Evolutionary conservation across 1,140 invertebrate genomes (phyloP).

Genomic region (Zaprionus africanus): DNA sequence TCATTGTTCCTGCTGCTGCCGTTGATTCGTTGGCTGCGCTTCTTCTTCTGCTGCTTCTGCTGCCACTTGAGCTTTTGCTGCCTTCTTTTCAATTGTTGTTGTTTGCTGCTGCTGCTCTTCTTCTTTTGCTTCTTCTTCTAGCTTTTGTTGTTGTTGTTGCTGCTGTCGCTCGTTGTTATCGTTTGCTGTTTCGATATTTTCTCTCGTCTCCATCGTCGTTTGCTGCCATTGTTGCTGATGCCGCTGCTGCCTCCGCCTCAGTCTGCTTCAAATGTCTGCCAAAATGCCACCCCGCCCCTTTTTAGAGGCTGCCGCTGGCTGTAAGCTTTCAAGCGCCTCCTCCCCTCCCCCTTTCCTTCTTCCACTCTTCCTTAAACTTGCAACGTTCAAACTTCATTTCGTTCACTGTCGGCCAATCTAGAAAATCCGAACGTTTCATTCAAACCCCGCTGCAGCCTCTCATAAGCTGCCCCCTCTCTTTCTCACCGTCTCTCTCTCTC

Average conservation of each 20-base stretch:
- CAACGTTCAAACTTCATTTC: constrained; percentile 42
- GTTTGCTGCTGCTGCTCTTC: constrained; percentile 32
- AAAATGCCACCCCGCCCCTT: constrained; percentile 66
- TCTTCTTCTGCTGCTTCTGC: constrained; percentile 29
- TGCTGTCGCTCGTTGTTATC: constrained; percentile 50
- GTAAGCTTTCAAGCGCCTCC: constrained; percentile 38
- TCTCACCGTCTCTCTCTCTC: not conserved
- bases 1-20: constrained; percentile 63
- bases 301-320: constrained; percentile 38
- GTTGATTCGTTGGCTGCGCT: constrained; percentile 63
- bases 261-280: constrained; percentile 45
- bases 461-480: constrained; percentile 18
- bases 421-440: constrained; percentile 44
- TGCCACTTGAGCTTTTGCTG: constrained; percentile 53
- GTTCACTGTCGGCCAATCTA: constrained; percentile 22
- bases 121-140: constrained; percentile 44
- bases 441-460: constrained; percentile 36
- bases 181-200: constrained; percentile 64
- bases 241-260: constrained; percentile 12
- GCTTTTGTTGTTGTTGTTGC: constrained; percentile 43
- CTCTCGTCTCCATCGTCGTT: constrained; percentile 30
- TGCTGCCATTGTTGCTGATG: constrained; percentile 37
- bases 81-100: constrained; percentile 58
- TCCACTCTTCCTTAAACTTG: constrained; percentile 1
- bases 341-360: not conserved